Evolutionary conservation across 2,888 invertebrate genomes (phyloP).

Genomic region (Leucania comma): DNA sequence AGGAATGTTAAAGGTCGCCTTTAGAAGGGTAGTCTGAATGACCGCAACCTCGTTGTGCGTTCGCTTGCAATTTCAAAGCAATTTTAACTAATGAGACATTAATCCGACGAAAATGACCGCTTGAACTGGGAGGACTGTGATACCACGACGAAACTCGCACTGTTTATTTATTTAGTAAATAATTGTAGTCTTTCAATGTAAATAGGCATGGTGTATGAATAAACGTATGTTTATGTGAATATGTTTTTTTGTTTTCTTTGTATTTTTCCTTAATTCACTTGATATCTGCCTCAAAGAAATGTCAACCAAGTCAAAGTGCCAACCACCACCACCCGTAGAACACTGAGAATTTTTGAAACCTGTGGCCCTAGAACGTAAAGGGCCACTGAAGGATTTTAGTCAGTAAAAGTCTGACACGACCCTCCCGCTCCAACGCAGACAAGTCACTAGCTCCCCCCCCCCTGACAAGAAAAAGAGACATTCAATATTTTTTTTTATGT

Average conservation of each 20-base stretch:
- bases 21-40: constrained; percentile 39
- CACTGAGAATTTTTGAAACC: no score
- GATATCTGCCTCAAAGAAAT: neutral
- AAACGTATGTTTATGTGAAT: constrained; percentile 72
- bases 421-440: no score
- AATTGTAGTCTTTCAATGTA: constrained; percentile 80
- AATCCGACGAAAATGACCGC: constrained; percentile 55
- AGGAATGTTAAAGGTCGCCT: constrained; percentile 39
- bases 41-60: constrained; percentile 58
- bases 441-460: no score
- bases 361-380: no score
- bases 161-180: constrained; percentile 77
- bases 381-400: no score
- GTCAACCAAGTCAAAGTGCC: no score
- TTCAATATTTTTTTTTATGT: no score
- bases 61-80: constrained; percentile 59
- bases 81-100: constrained; percentile 52
- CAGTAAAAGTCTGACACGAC: no score
- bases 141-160: constrained; percentile 83
- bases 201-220: constrained; percentile 81
- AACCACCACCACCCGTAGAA: no score
- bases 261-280: neutral
- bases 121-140: constrained; percentile 80
- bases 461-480: no score
- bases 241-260: constrained; percentile 9